Evolutionary conservation across 2,113 vertebrate genomes (phyloP).

Genomic region (Mohoua ochrocephala): DNA sequence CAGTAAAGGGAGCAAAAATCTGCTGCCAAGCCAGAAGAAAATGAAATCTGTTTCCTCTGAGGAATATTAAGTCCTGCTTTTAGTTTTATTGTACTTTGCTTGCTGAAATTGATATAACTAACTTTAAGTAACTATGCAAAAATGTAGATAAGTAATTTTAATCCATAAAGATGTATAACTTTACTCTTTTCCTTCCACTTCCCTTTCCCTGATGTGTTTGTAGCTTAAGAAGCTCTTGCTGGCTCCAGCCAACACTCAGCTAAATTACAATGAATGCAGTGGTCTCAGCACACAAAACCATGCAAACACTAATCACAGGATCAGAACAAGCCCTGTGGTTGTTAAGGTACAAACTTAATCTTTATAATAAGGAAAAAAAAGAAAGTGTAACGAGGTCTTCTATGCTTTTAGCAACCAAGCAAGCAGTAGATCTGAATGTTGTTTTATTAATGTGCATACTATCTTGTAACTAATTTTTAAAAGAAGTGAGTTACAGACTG

Average conservation of each 20-base stretch:
- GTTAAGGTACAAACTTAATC: constrained; percentile 86
- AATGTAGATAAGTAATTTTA: neutral
- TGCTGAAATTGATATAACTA: neutral
- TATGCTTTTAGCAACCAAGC: neutral
- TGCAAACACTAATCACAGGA: constrained; percentile 93
- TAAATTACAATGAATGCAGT: constrained; percentile 99
- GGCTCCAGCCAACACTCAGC: constrained; percentile 97
- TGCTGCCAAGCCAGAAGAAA: neutral
- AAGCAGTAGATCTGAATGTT: neutral
- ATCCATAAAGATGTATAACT: constrained; percentile 40
- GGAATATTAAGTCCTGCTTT: neutral
- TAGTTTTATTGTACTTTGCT: neutral
- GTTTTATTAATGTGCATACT: neutral
- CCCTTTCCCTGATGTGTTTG: constrained; percentile 55
- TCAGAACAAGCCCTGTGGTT: constrained; percentile 92
- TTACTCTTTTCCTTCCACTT: constrained; percentile 8
- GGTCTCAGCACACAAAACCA: constrained; percentile 94
- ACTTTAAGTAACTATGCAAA: constrained; percentile 34
- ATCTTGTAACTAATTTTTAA: neutral
- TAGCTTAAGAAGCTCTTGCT: constrained; percentile 99
- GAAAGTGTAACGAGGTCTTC: neutral
- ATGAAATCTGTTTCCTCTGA: neutral
- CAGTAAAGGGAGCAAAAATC: neutral
- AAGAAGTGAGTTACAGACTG: neutral
- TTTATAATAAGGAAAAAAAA: constrained; percentile 9